Conservation (phyloP, 2,888 invertebrate genomes). For the Lochmaea crataegi region DNA sequence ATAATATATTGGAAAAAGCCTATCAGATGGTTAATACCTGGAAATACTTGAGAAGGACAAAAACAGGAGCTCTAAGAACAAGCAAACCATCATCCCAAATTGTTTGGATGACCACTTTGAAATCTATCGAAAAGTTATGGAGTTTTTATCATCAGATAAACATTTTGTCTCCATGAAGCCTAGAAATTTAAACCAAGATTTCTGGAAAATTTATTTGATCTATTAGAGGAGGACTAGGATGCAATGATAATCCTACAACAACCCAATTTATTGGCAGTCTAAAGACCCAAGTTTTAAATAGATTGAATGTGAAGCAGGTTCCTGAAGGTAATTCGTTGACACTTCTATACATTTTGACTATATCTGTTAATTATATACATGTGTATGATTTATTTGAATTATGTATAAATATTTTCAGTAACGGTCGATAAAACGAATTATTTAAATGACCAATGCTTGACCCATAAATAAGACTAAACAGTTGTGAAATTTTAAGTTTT, state of each 20-base stretch:
- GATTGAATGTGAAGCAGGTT: conserved; percentile 10
- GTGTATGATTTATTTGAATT: too few species aligned
- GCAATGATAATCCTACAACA: too few species aligned
- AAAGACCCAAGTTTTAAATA: conserved; percentile 24
- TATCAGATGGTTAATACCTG: too few species aligned
- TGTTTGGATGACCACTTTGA: conserved; percentile 22
- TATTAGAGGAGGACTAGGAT: too few species aligned
- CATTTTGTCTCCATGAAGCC: conserved; percentile 16
- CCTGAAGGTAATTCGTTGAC: conserved; percentile 20
- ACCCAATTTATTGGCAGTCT: too few species aligned
- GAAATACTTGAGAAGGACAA: too few species aligned
- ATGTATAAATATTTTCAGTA: conserved; percentile 18
- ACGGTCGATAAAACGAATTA: conserved; percentile 16
- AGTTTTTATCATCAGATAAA: conserved; percentile 18
- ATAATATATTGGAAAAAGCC: too few species aligned
- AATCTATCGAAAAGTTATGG: conserved; percentile 15
- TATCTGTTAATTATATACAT: conserved; percentile 21
- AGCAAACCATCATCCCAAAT: conserved; percentile 26
- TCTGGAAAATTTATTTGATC: too few species aligned
- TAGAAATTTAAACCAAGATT: too few species aligned
- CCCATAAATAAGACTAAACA: too few species aligned
- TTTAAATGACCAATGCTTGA: not conserved
- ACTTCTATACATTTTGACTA: conserved; percentile 24
- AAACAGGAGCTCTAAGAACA: too few species aligned
- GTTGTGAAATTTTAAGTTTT: not conserved